A percentile compares a stretch with the other conserved stretches of the same genome.
Conservation (phyloP, 2,888 invertebrate species). For the Esperia sulphurella region DNA sequence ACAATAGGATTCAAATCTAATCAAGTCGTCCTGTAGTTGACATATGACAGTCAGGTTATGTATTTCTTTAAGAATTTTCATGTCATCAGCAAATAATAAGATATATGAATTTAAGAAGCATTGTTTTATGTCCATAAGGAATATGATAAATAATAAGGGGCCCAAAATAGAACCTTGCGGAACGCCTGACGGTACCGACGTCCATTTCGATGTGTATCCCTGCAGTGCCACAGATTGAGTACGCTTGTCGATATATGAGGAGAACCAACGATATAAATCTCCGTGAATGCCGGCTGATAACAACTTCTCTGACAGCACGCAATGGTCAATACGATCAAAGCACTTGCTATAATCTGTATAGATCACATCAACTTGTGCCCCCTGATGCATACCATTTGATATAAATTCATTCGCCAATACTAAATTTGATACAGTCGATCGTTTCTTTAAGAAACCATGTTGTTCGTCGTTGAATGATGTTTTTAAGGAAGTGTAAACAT, state of each 20-base stretch:
- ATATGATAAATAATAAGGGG: neutral
- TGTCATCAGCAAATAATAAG: neutral
- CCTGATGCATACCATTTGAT: neutral
- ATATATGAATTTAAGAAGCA: neutral
- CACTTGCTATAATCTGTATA: neutral
- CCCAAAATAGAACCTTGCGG: conserved; percentile 3
- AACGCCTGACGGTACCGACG: neutral
- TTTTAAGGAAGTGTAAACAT: no score
- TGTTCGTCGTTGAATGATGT: no score
- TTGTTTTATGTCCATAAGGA: neutral
- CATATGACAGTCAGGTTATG: neutral
- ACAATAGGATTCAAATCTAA: no score
- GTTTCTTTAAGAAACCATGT: neutral
- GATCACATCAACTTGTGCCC: neutral
- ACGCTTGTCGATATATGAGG: neutral
- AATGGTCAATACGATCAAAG: no score
- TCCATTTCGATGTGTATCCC: neutral
- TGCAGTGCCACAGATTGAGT: neutral
- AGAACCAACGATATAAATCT: neutral
- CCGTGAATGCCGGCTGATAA: neutral
- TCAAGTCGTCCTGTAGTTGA: neutral
- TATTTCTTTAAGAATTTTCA: neutral
- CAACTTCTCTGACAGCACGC: neutral
- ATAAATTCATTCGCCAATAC: no score
- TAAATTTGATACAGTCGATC: no score